Evolutionary conservation across 1,140 invertebrate species (phyloP).

Genomic region (Carposina sasakii): DNA sequence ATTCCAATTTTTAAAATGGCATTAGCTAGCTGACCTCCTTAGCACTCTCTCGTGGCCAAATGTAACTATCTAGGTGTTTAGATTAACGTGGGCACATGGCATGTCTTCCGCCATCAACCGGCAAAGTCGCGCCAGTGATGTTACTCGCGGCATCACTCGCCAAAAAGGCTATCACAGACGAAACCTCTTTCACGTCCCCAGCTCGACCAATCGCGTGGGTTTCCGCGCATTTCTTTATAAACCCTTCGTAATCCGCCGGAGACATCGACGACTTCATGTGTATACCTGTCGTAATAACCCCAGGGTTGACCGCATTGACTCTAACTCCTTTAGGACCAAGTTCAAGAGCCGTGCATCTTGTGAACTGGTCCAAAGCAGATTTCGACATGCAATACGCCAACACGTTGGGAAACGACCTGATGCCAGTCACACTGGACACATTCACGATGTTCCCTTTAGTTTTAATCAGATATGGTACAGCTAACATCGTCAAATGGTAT

Average conservation of each 20-base stretch:
- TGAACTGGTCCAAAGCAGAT: constrained; percentile 87
- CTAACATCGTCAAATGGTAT: constrained; percentile 83
- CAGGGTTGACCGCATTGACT: constrained; percentile 86
- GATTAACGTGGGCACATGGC: constrained; percentile 52
- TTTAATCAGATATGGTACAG: constrained; percentile 81
- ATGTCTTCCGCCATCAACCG: constrained; percentile 82
- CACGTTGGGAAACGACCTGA: constrained; percentile 78
- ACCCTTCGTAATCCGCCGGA: constrained; percentile 78
- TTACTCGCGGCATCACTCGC: constrained; percentile 84
- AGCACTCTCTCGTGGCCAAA: no score
- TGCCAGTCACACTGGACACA: constrained; percentile 86
- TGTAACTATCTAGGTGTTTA: no score
- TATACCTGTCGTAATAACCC: constrained; percentile 82
- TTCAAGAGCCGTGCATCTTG: constrained; percentile 80
- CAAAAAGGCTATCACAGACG: constrained; percentile 83
- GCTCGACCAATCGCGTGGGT: constrained; percentile 86
- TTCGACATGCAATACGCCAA: constrained; percentile 88
- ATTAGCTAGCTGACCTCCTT: neutral
- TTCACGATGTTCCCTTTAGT: constrained; percentile 86
- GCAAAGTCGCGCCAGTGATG: constrained; percentile 83
- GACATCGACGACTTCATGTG: constrained; percentile 81
- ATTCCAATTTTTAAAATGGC: no score
- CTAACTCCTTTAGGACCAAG: constrained; percentile 80
- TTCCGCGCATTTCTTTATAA: constrained; percentile 79
- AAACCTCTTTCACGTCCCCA: constrained; percentile 82